Conservation (phyloP, 2,888 invertebrate genomes). For the Elmis aenea region DNA sequence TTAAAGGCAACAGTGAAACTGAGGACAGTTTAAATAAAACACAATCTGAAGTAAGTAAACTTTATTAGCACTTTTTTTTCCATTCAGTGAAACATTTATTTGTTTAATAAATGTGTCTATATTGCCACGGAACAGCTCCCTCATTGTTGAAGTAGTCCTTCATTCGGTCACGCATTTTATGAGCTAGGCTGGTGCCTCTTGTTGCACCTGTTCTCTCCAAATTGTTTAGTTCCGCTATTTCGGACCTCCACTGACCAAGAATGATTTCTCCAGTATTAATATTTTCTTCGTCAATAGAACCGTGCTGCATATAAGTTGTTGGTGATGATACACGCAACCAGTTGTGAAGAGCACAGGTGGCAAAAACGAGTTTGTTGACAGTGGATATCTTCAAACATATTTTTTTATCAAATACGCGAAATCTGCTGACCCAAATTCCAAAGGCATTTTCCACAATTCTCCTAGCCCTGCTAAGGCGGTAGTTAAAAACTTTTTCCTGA, state of each 20-base stretch:
- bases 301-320: constrained; percentile 2
- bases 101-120: constrained; percentile 8
- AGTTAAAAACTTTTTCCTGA: neutral
- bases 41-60: constrained; percentile 2
- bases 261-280: constrained; percentile 4
- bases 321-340: neutral
- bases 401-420: constrained; percentile 2
- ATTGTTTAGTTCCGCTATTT: constrained; percentile 2
- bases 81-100: no score
- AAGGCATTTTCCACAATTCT: constrained; percentile 1
- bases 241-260: constrained; percentile 5
- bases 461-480: constrained; percentile 1
- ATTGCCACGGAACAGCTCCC: constrained; percentile 9
- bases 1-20: constrained; percentile 3
- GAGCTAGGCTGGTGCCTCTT: neutral
- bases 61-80: no score
- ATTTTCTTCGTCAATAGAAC: constrained; percentile 5
- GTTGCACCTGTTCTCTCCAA: no score
- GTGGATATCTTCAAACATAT: constrained; percentile 1
- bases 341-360: constrained; percentile 6
- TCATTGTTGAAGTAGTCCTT: constrained; percentile 9
- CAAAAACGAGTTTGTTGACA: neutral
- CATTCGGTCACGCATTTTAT: constrained; percentile 2
- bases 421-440: neutral
- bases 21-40: constrained; percentile 1